Evolutionary conservation across 2,797 vertebrate genomes (phyloP).

Genomic region (Sebastes miniatus): DNA sequence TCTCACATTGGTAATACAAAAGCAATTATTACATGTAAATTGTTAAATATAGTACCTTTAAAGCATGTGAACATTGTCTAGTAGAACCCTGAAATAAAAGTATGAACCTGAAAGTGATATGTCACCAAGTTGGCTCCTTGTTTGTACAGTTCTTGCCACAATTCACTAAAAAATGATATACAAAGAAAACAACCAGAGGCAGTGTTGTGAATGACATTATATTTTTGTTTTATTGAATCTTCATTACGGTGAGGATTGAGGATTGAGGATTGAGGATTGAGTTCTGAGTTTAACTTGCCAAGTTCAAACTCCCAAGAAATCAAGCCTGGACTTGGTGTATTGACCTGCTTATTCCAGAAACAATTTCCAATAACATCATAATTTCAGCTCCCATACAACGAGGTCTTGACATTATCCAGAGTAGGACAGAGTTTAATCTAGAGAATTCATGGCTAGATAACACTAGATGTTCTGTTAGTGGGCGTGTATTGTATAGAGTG

Average conservation of each 20-base stretch:
- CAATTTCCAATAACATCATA: neutral
- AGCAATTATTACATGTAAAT: no score
- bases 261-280: neutral
- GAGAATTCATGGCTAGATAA: neutral
- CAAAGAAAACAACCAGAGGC: no score
- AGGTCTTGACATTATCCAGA: neutral
- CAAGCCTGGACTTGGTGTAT: neutral
- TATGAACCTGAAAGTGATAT: no score
- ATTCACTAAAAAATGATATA: neutral
- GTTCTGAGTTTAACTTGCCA: neutral
- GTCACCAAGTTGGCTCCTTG: no score
- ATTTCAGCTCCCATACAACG: neutral
- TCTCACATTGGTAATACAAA: no score
- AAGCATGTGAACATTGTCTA: no score
- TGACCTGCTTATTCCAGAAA: neutral
- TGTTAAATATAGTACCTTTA: no score
- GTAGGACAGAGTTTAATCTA: neutral
- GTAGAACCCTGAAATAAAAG: no score
- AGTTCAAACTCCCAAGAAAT: neutral
- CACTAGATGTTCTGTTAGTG: neutral
- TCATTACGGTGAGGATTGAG: neutral
- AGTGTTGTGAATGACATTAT: neutral
- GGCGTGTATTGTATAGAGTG: neutral
- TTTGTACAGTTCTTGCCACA: neutral
- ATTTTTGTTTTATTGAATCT: neutral